phyloP scores from a whole-genome alignment of 1,140 invertebrate genomes.

The Atta texana region DNA sequence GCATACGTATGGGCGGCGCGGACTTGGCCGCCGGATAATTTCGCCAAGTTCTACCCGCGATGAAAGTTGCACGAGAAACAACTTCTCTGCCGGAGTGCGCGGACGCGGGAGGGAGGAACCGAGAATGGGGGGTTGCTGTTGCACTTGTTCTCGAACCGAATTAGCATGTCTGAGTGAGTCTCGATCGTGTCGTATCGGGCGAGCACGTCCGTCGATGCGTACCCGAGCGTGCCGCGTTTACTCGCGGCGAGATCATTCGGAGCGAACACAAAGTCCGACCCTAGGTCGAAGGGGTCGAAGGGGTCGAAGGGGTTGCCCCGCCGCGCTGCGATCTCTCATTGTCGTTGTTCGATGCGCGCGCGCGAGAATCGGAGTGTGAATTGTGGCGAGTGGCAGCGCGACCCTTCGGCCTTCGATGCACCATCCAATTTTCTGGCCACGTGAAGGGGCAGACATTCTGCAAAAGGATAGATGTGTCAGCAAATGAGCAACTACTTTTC shows the following conservation, averaged over 20 bases:
- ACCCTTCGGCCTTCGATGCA: conserved; percentile 32
- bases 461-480: neutral
- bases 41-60: conserved; percentile 71
- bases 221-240: conserved; percentile 41
- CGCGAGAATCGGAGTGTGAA: conserved; percentile 37
- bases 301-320: conserved; percentile 21
- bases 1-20: conserved; percentile 11
- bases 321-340: conserved; percentile 47
- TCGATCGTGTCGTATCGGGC: conserved; percentile 51
- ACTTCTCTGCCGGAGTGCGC: conserved; percentile 11
- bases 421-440: conserved; percentile 23
- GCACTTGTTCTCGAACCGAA: conserved; percentile 66
- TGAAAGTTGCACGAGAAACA: conserved; percentile 76
- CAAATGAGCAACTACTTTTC: conserved; percentile 10
- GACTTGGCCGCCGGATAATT: conserved; percentile 71
- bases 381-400: neutral
- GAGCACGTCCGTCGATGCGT: conserved; percentile 23
- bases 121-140: conserved; percentile 40
- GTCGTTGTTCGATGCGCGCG: neutral
- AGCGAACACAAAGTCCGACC: conserved; percentile 50
- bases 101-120: neutral
- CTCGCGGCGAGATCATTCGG: conserved; percentile 39
- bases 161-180: conserved; percentile 83
- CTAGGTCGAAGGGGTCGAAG: neutral
- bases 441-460: neutral